Conservation (phyloP, 2,113 vertebrate genomes). For the Sorex araneus region DNA sequence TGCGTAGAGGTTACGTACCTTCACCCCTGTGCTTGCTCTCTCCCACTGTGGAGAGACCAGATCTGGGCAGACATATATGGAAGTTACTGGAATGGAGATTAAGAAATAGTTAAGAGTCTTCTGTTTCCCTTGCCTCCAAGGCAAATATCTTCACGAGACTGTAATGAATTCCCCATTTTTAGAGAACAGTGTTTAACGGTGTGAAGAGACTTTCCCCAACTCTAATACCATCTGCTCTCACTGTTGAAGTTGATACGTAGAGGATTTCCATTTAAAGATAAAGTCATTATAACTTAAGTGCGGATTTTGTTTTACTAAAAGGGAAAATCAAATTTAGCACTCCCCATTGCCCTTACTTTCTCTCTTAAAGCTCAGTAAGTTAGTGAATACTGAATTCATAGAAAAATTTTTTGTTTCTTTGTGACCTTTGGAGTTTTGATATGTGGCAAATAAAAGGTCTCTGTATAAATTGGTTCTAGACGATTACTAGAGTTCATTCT, state of each 20-base stretch:
- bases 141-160: background rate
- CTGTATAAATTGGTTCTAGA: background rate
- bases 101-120: background rate
- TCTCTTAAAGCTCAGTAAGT: background rate
- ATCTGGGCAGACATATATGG: background rate
- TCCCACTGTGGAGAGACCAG: background rate
- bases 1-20: too few relatives aligned
- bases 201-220: background rate
- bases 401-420: background rate
- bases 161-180: background rate
- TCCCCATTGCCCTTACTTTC: background rate
- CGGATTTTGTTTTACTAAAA: background rate
- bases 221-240: background rate
- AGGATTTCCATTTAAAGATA: conserved; percentile 1
- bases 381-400: background rate
- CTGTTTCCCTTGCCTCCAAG: background rate
- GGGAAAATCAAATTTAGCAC: conserved; percentile 2
- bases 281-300: background rate
- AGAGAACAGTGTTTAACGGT: background rate
- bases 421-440: conserved; percentile 14
- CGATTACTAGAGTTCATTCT: background rate
- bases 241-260: background rate
- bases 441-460: background rate
- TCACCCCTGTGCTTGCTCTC: too few relatives aligned
- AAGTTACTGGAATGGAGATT: background rate